Conservation (phyloP, 2,888 invertebrate genomes). For the Drosophila pegasa region DNA sequence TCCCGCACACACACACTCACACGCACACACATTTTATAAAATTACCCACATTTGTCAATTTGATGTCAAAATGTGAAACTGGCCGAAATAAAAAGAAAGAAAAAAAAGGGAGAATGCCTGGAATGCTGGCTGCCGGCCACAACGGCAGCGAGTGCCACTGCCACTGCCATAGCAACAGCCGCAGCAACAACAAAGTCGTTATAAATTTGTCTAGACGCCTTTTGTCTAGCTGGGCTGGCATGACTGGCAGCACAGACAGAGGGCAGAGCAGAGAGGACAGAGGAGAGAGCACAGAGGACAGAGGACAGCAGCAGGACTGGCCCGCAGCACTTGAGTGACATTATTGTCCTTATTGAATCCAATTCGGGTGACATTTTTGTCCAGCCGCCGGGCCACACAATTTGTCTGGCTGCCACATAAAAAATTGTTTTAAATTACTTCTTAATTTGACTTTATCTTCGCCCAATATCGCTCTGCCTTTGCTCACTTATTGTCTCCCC, state of each 20-base stretch:
- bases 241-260: conserved; percentile 26
- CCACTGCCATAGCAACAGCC: not conserved
- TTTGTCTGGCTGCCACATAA: conserved; percentile 66
- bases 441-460: conserved; percentile 60
- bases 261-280: not conserved
- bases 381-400: conserved; percentile 29
- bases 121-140: conserved; percentile 38
- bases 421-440: conserved; percentile 74
- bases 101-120: conserved; percentile 36
- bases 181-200: conserved; percentile 55
- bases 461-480: not conserved
- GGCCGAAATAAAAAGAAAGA: conserved; percentile 33
- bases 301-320: conserved; percentile 2
- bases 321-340: conserved; percentile 56
- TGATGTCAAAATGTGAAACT: conserved; percentile 60
- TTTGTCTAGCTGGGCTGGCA: conserved; percentile 58
- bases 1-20: conserved; percentile 22
- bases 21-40: conserved; percentile 20
- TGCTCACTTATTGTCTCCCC: not conserved
- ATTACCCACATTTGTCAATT: conserved; percentile 69
- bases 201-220: conserved; percentile 75
- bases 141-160: conserved; percentile 18
- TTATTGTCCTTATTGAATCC: conserved; percentile 56
- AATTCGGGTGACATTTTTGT: conserved; percentile 39
- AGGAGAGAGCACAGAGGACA: not conserved